A percentile compares a stretch with the other conserved stretches of the same genome.
Conservation (phyloP, 2,888 invertebrate species). For the Eupithecia pulchellata region DNA sequence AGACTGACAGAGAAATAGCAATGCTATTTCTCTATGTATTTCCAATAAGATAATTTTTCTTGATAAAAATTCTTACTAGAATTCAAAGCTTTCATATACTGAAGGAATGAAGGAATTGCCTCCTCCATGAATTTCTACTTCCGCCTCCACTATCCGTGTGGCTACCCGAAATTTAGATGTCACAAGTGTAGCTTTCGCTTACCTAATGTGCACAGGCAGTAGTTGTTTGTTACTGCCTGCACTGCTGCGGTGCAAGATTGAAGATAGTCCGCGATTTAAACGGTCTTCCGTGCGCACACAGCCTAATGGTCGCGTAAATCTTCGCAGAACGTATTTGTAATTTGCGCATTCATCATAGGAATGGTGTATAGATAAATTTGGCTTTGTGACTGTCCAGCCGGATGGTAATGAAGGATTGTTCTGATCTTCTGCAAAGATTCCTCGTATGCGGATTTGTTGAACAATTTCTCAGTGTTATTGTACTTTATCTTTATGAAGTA, state of each 20-base stretch:
- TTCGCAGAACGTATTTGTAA: constrained; percentile 43
- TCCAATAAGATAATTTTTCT: background rate
- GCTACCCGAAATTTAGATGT: constrained; percentile 84
- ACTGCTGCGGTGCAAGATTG: constrained; percentile 76
- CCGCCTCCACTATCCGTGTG: constrained; percentile 57
- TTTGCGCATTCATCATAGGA: constrained; percentile 49
- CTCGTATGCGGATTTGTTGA: background rate
- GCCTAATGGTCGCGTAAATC: constrained; percentile 52
- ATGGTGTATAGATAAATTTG: constrained; percentile 37
- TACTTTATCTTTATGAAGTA: background rate
- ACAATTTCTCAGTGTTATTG: background rate
- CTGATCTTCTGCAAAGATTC: background rate
- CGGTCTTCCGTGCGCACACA: constrained; percentile 63
- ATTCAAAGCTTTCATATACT: background rate
- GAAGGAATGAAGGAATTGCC: constrained; percentile 19
- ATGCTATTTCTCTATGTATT: no score
- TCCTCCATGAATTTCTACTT: constrained; percentile 39
- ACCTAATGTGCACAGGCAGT: constrained; percentile 68
- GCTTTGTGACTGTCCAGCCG: constrained; percentile 27
- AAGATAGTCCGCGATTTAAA: constrained; percentile 77
- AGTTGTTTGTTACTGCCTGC: constrained; percentile 80
- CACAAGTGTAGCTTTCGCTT: constrained; percentile 80
- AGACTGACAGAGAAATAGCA: no score
- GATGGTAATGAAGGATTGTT: constrained; percentile 17
- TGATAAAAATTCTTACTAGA: background rate